Conservation (phyloP, 2,888 invertebrate species). For the Caenorhabditis becei region DNA sequence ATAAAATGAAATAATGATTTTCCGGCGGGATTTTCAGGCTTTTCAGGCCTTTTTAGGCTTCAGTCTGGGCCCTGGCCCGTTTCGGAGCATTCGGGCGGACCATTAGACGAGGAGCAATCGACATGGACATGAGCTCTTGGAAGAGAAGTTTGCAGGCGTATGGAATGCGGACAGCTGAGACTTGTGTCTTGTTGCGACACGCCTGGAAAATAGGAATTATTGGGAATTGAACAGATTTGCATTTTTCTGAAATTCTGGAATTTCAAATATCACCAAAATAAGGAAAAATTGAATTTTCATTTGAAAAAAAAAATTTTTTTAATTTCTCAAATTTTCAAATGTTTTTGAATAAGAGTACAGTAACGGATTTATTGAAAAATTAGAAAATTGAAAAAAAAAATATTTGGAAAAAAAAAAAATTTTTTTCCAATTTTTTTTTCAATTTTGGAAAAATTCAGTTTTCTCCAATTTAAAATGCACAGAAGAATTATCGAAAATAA, state of each 20-base stretch:
- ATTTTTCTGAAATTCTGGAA: not conserved
- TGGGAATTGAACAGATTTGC: not conserved
- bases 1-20: constrained; percentile 5
- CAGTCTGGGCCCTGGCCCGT: constrained; percentile 15
- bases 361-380: too few species aligned
- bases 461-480: too few species aligned
- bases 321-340: too few species aligned
- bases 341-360: too few species aligned
- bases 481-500: too few species aligned
- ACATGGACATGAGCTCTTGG: constrained; percentile 99
- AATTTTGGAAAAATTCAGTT: too few species aligned
- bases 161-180: constrained; percentile 94
- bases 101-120: constrained; percentile 96
- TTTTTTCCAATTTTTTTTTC: too few species aligned
- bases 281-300: too few species aligned
- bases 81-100: constrained; percentile 83
- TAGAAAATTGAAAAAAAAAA: too few species aligned
- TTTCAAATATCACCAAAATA: not conserved
- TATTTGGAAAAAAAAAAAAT: too few species aligned
- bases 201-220: constrained; percentile 86
- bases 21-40: not conserved
- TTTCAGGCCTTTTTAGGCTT: constrained; percentile 14
- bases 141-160: constrained; percentile 98
- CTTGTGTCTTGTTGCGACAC: constrained; percentile 98
- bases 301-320: too few species aligned